These are phyloP conservation scores for Ornithoptera priamus DNA, from an alignment of 2,888 invertebrate genomes.

Conservation along the genomic window DNA sequence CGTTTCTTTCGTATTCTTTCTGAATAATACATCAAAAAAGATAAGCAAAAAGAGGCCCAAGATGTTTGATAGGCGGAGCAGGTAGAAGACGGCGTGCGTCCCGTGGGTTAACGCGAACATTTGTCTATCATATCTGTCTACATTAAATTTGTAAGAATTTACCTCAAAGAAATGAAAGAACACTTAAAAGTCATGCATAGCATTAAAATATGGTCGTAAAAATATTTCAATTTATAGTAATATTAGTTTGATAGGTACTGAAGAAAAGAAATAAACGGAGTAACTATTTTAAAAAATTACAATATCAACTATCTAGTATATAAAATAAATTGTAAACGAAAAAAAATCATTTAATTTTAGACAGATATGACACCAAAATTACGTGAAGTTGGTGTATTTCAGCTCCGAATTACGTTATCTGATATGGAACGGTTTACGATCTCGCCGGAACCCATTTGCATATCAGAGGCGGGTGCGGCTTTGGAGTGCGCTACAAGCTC, in stretches of 20 bases:
- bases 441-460: conserved; percentile 69
- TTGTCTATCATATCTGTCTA: conserved; percentile 41
- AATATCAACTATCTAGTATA: conserved; percentile 14
- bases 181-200: background rate
- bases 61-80: conserved; percentile 56
- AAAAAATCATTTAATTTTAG: conserved; percentile 30
- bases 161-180: conserved; percentile 33
- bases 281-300: background rate
- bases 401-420: conserved; percentile 66
- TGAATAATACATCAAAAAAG: conserved; percentile 57
- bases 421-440: conserved; percentile 74
- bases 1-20: conserved; percentile 49
- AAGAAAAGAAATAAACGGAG: background rate
- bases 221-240: background rate
- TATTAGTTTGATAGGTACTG: background rate
- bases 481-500: conserved; percentile 52
- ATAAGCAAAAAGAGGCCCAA: conserved; percentile 60
- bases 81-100: conserved; percentile 44
- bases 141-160: conserved; percentile 44
- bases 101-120: conserved; percentile 53
- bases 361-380: conserved; percentile 36
- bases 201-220: background rate
- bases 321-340: conserved; percentile 6
- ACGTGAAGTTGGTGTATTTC: conserved; percentile 51
- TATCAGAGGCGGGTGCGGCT: conserved; percentile 64